Evolutionary conservation across 2,888 invertebrate genomes (phyloP).

Genomic region (Tribolium freemani): DNA sequence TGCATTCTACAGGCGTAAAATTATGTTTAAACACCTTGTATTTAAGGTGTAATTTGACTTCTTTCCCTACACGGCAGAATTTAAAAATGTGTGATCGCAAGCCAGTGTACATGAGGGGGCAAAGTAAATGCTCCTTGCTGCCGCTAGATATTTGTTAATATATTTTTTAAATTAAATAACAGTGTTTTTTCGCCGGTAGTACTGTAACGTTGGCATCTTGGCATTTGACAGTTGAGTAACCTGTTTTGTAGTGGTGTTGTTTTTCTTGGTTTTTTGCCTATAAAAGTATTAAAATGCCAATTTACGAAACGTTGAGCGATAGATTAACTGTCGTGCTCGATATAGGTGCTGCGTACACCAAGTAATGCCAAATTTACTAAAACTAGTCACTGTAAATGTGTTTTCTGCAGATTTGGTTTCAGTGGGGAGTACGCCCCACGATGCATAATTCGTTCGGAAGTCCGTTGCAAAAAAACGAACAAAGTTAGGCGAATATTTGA

Average conservation of each 20-base stretch:
- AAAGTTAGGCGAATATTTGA: conserved; percentile 75
- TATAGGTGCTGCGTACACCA: conserved; percentile 91
- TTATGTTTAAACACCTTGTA: too few relatives aligned
- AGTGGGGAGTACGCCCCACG: conserved; percentile 91
- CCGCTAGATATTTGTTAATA: too few relatives aligned
- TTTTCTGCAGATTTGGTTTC: conserved; percentile 83
- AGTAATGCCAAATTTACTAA: conserved; percentile 71
- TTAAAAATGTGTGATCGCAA: too few relatives aligned
- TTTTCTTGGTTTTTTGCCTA: neutral
- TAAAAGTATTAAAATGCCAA: conserved; percentile 71
- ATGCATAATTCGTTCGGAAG: conserved; percentile 86
- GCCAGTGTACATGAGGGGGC: too few relatives aligned
- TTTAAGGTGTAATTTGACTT: too few relatives aligned
- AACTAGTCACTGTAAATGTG: neutral
- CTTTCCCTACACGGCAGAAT: too few relatives aligned
- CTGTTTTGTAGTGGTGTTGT: too few relatives aligned
- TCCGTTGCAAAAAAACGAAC: conserved; percentile 77
- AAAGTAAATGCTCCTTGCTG: too few relatives aligned
- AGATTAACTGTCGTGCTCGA: conserved; percentile 92
- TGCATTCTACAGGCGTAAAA: too few relatives aligned
- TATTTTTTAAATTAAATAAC: neutral
- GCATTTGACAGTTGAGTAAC: too few relatives aligned
- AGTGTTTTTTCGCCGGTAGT: too few relatives aligned
- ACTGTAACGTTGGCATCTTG: too few relatives aligned
- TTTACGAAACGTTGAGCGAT: conserved; percentile 88